Percentiles rank a stretch among this genome's conserved stretches.
Evolutionary conservation across 2,888 invertebrate species (phyloP).

Genomic region (Orthosia gracilis): DNA sequence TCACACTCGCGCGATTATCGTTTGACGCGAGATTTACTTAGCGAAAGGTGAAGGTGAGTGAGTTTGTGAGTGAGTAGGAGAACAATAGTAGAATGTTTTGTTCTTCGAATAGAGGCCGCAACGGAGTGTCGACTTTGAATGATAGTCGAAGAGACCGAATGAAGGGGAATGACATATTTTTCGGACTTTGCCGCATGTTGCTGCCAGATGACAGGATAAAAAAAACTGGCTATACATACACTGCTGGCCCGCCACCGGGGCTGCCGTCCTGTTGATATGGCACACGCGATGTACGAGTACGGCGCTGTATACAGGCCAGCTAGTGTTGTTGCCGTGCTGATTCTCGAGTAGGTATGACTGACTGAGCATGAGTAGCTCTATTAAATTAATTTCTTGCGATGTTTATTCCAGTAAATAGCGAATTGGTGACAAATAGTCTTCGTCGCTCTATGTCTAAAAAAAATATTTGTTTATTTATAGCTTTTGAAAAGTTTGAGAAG

Average conservation of each 20-base stretch:
- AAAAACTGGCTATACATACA: slow-evolving; percentile 64
- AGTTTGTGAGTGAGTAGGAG: slow-evolving; percentile 31
- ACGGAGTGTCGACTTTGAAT: slow-evolving; percentile 74
- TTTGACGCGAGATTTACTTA: not conserved
- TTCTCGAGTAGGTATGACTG: slow-evolving; percentile 46
- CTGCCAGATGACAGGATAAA: slow-evolving; percentile 73
- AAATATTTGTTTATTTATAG: slow-evolving; percentile 39
- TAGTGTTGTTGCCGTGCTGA: slow-evolving; percentile 51
- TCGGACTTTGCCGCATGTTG: slow-evolving; percentile 72
- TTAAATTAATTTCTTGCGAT: slow-evolving; percentile 59
- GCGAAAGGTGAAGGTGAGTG: slow-evolving; percentile 11
- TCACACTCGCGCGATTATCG: slow-evolving; percentile 22
- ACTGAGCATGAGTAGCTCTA: slow-evolving; percentile 38
- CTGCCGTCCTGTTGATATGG: slow-evolving; percentile 32
- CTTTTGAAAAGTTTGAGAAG: slow-evolving; percentile 28
- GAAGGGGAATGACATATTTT: slow-evolving; percentile 81
- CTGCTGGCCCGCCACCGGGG: slow-evolving; percentile 53
- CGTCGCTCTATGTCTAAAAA: slow-evolving; percentile 18
- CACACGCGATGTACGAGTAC: slow-evolving; percentile 67
- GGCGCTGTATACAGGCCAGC: slow-evolving; percentile 38
- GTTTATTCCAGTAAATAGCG: slow-evolving; percentile 49
- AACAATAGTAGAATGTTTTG: slow-evolving; percentile 70
- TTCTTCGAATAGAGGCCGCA: slow-evolving; percentile 68
- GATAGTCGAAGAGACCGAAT: slow-evolving; percentile 72
- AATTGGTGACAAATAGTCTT: slow-evolving; percentile 52